Base-by-base conservation (phyloP, 2,113 vertebrate species). In the Climacteris rufus region DNA sequence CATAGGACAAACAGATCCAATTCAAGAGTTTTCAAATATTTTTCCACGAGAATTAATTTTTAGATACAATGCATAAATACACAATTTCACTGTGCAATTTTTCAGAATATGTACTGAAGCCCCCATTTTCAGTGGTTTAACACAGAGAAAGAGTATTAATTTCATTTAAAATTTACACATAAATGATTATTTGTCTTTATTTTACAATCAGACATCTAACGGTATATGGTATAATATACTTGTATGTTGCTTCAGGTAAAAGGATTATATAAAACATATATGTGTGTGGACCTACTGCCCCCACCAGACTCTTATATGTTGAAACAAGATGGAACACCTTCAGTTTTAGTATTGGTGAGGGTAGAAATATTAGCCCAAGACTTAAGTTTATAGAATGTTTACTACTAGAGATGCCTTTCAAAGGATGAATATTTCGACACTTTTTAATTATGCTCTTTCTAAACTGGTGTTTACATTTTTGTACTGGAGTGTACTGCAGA, bases 221-320 rank as follows among this genome's bases (percentile, higher is more conserved):
- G 14, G 3, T 25, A 33, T 39, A 11, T 1, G 1, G 8, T 37
- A 45, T 22, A 83, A 71, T 13, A 35, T 2, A 25, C 5, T 79
- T 82, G 7, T 15, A n/a, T 50, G 39, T 72, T 66, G 6, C 20
- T 78, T 89, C n/a, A 84, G 30, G 31, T 83, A 63, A 61, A 93
- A 95, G 31, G n/a, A 72, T 13, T 11, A 25, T 44, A 75, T 42
- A 31, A 87, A 77, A 81, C 31, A 71, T 23, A 35, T 72, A 56
- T 93, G 59, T 20, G 11, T 64, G 25, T 90, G 95, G 65, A 31
- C 53, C 90, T 96, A 65, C 20, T 80, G 72, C 72, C 71, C 60
- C 78, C 78, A 90, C 20, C 35, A 93, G 79, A 45, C 68, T 63
- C 85, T 87, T 77, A 7, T 15, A 52, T 45, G 27, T 84, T 91